Base-by-base conservation (phyloP, 2,113 vertebrate genomes). In the Mobula hypostoma region DNA sequence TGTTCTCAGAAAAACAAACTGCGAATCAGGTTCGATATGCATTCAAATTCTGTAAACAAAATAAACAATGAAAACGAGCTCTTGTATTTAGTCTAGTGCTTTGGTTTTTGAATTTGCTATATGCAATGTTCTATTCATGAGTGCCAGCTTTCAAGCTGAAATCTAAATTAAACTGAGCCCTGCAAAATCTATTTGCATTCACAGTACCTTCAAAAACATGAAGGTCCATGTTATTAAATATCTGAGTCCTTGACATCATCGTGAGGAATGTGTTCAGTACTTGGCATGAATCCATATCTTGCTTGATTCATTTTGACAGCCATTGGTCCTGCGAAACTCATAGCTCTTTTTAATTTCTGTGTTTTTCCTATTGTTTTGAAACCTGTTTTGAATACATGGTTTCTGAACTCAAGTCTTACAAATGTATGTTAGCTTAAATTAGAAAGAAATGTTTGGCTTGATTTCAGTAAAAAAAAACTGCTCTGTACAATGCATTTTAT, bases 161-260 rank as follows among this genome's bases (percentile, higher is more conserved):
- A 66, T 63, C 58, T 61, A 90, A 90, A 68, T 36, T 90, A 90
- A 90, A 90, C 85, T 19, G 32, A 66, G 32, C 85, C 48, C 61
- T 14, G 14, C 63, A 68, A 90, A 29, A n/a, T 90, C 27, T 68
- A 90, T 90, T 90, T 68, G 29, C 61, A 90, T 66, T 90, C 61
- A 66, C n/a, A 68, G 29, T 19, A 17, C 85, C 61, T 90, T 32
- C 61, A 90, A 90, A 66, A 66, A 66, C 85, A 90, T 90, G 11
- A 68, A 90, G 29, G 61, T 90, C 61, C 61, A 68, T 36, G 29
- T 90, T 90, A 90, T 90, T 90, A 68, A 90, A 66, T 66, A 66
- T 66, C 85, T 90, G 61, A 66, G 61, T 90, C 61, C 61, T 90
- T 90, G 61, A 90, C 85, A 90, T 90, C 85, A 90, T n/a, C 63